A percentile compares a stretch with the other conserved stretches of the same genome.
Conservation (phyloP, 1,140 invertebrate species). For the Atopsyche davidsoni region DNA sequence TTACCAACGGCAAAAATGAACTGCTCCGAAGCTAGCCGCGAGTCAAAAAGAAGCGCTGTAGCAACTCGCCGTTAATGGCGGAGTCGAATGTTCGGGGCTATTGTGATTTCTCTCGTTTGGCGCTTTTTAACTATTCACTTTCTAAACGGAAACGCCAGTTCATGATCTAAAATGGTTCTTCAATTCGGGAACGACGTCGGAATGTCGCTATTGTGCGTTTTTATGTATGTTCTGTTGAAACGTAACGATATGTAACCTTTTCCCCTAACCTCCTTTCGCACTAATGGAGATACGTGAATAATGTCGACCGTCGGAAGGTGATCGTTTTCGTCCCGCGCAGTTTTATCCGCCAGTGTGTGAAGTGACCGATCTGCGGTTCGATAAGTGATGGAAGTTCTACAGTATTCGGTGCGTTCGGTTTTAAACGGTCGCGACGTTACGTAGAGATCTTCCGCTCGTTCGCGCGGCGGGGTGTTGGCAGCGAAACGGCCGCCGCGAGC, state of each 20-base stretch:
- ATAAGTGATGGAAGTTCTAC: conserved; percentile 50
- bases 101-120: conserved; percentile 37
- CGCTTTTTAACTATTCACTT: conserved; percentile 14
- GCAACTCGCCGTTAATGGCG: conserved; percentile 42
- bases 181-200: conserved; percentile 15
- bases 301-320: conserved; percentile 56
- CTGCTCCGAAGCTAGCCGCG: conserved; percentile 16
- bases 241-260: conserved; percentile 55
- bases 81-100: conserved; percentile 49
- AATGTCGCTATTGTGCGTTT: conserved; percentile 12
- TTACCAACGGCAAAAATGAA: conserved; percentile 6
- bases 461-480: conserved; percentile 33
- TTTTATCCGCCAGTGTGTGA: conserved; percentile 45
- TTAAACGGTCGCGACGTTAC: conserved; percentile 45
- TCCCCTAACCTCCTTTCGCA: conserved; percentile 62
- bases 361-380: conserved; percentile 47
- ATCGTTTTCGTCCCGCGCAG: conserved; percentile 51
- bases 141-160: conserved; percentile 9
- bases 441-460: conserved; percentile 36
- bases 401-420: conserved; percentile 31
- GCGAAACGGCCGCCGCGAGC: conserved; percentile 43
- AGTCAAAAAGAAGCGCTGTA: conserved; percentile 37
- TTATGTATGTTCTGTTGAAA: conserved; percentile 40
- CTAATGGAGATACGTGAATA: conserved; percentile 61
- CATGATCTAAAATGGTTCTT: conserved; percentile 20